Evolutionary conservation across 2,888 invertebrate species (phyloP).

Genomic region (Prenolepis imparis): DNA sequence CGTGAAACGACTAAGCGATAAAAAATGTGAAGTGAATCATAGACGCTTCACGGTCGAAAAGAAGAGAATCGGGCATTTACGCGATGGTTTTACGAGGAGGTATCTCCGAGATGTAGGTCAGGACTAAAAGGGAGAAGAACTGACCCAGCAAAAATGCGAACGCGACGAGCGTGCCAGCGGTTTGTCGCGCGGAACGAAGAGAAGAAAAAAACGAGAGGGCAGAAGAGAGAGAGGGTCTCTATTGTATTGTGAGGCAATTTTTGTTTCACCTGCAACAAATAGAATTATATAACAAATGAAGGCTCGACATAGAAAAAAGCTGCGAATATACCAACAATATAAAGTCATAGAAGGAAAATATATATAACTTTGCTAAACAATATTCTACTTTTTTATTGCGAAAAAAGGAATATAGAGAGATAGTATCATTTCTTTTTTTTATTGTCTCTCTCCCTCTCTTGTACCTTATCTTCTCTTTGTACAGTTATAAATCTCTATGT

Average conservation of each 20-base stretch:
- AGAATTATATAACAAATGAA: conserved; percentile 29
- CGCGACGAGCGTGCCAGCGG: conserved; percentile 55
- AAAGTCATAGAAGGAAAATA: neutral
- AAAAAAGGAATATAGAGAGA: neutral
- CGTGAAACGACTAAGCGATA: conserved; percentile 37
- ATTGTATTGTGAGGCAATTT: conserved; percentile 30
- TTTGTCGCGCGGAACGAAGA: conserved; percentile 44
- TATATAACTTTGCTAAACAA: neutral
- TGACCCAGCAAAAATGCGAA: conserved; percentile 65
- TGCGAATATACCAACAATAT: neutral
- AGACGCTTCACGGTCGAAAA: conserved; percentile 41
- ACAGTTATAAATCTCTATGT: neutral
- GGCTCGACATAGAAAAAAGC: neutral
- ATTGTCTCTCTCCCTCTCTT: neutral
- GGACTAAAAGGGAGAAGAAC: conserved; percentile 66
- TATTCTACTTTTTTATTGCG: neutral
- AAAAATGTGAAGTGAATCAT: conserved; percentile 48
- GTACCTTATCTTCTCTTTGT: neutral
- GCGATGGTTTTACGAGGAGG: conserved; percentile 62
- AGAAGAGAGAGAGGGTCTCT: neutral
- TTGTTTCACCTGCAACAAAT: conserved; percentile 19
- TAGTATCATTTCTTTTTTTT: neutral
- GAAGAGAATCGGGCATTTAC: conserved; percentile 22
- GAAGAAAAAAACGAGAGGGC: conserved; percentile 7
- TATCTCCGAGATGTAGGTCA: conserved; percentile 68